Evolutionary conservation across 2,113 vertebrate species (phyloP), one percentile per base, ranked within the genome.

Genomic region (Misgurnus mizolepis): DNA sequence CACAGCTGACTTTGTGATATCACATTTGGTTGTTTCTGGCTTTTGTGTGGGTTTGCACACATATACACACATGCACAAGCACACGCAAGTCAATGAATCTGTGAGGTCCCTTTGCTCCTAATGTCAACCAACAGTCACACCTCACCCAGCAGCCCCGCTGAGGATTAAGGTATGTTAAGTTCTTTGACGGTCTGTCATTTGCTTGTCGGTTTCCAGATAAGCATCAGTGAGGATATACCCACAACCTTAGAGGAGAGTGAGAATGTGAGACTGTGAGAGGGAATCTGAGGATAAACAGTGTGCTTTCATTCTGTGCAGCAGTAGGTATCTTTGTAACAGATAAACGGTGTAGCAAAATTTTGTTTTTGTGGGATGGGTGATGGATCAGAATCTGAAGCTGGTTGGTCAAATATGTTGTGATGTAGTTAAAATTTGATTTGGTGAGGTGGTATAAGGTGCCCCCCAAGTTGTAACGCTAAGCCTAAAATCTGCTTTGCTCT

Each of bases 171-270:
- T 58, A 76, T 0, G 22, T 53, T 39, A 65, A 76, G 61, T 72
- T 71, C 62, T 67, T 27, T 67, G 67, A 72, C 22, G 5, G 70
- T 62, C 22, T 64, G 78, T 82, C 78, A 73, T 82, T 73, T 82
- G 80, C 83, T 67, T 77, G 77, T 62, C 56, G 43, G 50, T 53
- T 56, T 27, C 12, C 49, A 68, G 81, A 66, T 55, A 53, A 83
- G 82, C 77, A 58, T 69, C 45, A 10, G 64, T 55, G 70, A 60
- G 64, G 12, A 14, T 45, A 22, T 74, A 50, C 10, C 50, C 22
- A 5, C n/a, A 65, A 53, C 41, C 61, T 9, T 70, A 74, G 64
- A 60, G 61, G 39, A 34, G 43, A 50, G 7, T 7, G 6, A 41
- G 53, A 53, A 7, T 17, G 47, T 61, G 11, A 62, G 12, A 53